phyloP scores from a whole-genome alignment of 2,113 vertebrate genomes.

The Clarias magur region DNA sequence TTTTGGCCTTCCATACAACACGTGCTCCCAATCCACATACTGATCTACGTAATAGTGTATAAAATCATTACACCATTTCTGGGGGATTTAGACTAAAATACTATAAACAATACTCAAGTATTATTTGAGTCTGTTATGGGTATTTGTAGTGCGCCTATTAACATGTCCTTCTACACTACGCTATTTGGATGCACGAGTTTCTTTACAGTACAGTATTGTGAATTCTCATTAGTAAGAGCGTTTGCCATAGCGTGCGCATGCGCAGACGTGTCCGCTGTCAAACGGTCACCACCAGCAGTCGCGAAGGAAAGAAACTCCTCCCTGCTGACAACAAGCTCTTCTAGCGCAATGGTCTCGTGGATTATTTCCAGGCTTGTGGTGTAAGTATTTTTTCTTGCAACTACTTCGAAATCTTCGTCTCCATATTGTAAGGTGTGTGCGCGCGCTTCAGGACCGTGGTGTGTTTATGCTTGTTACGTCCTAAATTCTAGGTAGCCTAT shows the following conservation, averaged over 20 bases:
- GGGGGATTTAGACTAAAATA: neutral
- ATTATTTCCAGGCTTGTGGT: conserved; percentile 98
- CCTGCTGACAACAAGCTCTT: conserved; percentile 69
- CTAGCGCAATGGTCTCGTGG: conserved; percentile 96
- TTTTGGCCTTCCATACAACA: conserved; percentile 8
- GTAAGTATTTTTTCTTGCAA: conserved; percentile 78
- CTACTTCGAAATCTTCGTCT: neutral
- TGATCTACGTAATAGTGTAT: neutral
- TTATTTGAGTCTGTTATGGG: no score
- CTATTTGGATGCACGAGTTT: no score
- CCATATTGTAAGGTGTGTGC: conserved; percentile 32
- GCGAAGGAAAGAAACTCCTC: conserved; percentile 74
- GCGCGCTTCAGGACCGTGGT: conserved; percentile 23
- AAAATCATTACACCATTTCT: neutral
- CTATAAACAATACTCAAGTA: neutral
- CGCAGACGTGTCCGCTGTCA: conserved; percentile 71
- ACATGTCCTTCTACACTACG: neutral
- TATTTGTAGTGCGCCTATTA: neutral
- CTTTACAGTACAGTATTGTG: neutral
- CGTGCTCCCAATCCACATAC: neutral
- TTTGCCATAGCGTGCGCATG: conserved; percentile 52
- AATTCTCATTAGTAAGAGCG: neutral
- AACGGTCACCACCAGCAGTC: conserved; percentile 62
- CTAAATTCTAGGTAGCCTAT: conserved; percentile 48
- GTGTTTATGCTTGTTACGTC: conserved; percentile 31